Conservation (phyloP, 2,113 vertebrate genomes). For the Ictidomys tridecemlineatus region DNA sequence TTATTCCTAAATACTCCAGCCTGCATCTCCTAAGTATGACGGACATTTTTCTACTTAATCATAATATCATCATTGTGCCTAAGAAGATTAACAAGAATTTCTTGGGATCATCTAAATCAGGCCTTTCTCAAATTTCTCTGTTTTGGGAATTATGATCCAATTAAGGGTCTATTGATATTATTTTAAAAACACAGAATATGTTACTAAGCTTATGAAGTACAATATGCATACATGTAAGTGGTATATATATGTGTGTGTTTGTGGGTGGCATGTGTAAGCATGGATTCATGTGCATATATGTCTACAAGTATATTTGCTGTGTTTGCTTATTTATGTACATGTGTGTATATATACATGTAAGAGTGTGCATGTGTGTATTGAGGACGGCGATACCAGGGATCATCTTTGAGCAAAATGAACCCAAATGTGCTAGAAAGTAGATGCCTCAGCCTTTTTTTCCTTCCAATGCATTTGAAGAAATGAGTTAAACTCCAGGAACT, state of each 20-base stretch:
- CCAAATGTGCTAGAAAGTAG: slow-evolving; percentile 39
- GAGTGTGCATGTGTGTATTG: neutral
- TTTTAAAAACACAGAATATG: neutral
- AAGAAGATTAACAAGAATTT: slow-evolving; percentile 41
- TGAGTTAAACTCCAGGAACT: slow-evolving; percentile 65
- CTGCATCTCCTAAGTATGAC: neutral
- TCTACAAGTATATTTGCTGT: neutral
- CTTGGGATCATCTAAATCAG: neutral
- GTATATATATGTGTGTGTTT: neutral
- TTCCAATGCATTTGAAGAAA: slow-evolving; percentile 54
- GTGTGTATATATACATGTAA: neutral
- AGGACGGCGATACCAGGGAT: neutral
- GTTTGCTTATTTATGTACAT: neutral
- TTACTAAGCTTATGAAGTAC: neutral
- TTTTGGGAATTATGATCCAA: neutral
- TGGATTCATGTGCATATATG: neutral
- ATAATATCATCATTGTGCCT: neutral
- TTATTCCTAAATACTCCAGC: neutral
- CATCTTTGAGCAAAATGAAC: slow-evolving; percentile 50
- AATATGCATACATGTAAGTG: neutral
- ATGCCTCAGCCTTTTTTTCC: neutral
- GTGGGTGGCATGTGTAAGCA: too few species aligned
- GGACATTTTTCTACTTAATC: neutral
- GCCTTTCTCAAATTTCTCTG: neutral
- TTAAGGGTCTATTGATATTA: neutral